Evolutionary conservation across 2,888 invertebrate genomes (phyloP), one percentile per base, ranked within the genome.

Genomic region (Metellina segmentata): DNA sequence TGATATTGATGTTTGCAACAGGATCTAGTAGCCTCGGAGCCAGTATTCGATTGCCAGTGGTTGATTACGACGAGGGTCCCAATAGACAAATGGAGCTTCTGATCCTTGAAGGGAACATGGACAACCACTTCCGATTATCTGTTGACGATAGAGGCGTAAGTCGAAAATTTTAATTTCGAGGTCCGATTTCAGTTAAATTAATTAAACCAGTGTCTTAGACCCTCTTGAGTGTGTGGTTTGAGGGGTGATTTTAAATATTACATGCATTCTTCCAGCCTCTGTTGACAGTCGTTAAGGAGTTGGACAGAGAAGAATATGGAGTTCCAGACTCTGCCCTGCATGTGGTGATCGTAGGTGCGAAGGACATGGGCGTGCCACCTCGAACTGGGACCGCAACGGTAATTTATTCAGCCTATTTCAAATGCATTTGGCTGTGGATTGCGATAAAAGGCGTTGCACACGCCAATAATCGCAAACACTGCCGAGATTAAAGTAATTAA

Each of bases 1-100:
- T 7, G 16, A 9, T n/a, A 19, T 9, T 20, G 34, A 8, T 20
- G 34, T 74, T 11, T 20, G 8, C 16, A 77, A 1, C 16, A 93
- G 93, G 94, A 1, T 93, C 93, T n/a, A 93, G 93, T 13, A 93
- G 93, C 86, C 70, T 93, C 75, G 94, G 94, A n/a, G 93, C 93
- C 7, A 88, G 91, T 79, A 93, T 93, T 75, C 93, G 93, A 52
- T 81, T 93, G 51, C 94, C 93, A 95, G 96, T 96, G 94, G 95
- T 98, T 72, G 96, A 97, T 1, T 98, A 98, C 6, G 96, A 93
- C 94, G 94, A 94, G 92, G 94, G 94, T 13, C 90, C 92, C 48
- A 94, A 94, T 89, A 87, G 94, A 78, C 93, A 94, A 87, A 93
- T 94, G 93, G 94, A 94, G 70, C 93, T 94, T 74, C 92, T 93